These are phyloP conservation scores for Vipera ursinii DNA, from an alignment of 2,797 vertebrate genomes.

Conservation along the genomic window DNA sequence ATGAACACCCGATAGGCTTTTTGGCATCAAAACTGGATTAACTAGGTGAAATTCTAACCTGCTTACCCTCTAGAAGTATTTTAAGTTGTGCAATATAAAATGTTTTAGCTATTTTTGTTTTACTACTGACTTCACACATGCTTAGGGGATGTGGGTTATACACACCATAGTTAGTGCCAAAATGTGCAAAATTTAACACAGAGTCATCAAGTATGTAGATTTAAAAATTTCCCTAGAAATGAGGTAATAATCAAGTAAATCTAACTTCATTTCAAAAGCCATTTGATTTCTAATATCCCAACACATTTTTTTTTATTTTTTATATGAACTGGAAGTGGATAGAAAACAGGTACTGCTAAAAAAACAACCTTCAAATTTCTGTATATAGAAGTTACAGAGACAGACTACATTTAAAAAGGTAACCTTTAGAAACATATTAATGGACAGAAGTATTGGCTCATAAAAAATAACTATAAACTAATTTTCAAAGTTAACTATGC, in stretches of 20 bases:
- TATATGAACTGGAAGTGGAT: not conserved
- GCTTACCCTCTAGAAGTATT: not conserved
- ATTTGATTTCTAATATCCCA: not conserved
- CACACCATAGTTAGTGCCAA: not conserved
- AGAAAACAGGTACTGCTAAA: not conserved
- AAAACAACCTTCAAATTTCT: not conserved
- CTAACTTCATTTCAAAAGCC: not conserved
- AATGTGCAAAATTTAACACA: not conserved
- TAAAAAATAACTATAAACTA: not conserved
- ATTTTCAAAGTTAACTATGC: not conserved
- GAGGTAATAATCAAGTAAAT: not conserved
- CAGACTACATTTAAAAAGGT: not conserved
- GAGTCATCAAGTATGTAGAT: not conserved
- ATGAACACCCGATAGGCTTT: not conserved
- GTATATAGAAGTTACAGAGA: not conserved
- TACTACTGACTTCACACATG: fast-evolving
- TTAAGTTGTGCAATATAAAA: not conserved
- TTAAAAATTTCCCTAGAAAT: not conserved
- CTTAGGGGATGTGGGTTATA: not conserved
- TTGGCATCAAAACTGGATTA: constrained; percentile 28
- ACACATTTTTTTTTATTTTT: not conserved
- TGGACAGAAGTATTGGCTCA: not conserved
- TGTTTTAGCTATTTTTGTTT: not conserved
- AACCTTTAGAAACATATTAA: not conserved
- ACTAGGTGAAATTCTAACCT: constrained; percentile 31